phyloP scores from a whole-genome alignment of 2,113 vertebrate species.

The Anhinga anhinga region DNA sequence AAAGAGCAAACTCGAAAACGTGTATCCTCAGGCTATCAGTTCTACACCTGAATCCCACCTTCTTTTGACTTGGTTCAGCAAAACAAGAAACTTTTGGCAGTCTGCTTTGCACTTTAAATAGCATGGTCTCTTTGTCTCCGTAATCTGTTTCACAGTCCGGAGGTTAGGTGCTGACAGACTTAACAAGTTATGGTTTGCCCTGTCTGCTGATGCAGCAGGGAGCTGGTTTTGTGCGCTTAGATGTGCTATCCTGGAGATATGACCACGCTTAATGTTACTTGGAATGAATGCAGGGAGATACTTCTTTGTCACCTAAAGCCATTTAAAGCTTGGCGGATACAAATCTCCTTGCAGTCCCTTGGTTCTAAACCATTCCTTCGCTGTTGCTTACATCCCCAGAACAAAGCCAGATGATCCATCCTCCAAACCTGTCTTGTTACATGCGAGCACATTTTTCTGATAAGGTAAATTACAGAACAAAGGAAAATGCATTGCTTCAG shows the following conservation, averaged over 20 bases:
- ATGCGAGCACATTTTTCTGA: background rate
- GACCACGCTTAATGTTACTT: background rate
- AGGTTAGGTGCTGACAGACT: background rate
- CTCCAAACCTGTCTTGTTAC: background rate
- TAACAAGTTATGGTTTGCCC: background rate
- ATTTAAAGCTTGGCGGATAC: background rate
- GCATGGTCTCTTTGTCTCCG: background rate
- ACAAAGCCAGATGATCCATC: background rate
- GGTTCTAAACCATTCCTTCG: background rate
- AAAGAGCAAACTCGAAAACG: background rate
- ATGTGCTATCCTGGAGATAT: background rate
- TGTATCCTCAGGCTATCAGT: background rate
- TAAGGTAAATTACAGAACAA: slow-evolving; percentile 48
- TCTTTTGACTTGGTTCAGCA: background rate
- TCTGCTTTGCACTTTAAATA: background rate
- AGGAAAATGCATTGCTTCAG: background rate
- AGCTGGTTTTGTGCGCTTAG: background rate
- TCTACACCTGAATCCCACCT: background rate
- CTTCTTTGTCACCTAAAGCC: background rate
- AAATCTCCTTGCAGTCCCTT: background rate
- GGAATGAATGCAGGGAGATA: background rate
- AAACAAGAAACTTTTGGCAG: background rate
- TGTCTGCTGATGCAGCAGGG: background rate
- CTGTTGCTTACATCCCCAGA: background rate
- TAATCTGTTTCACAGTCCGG: background rate